Conservation (phyloP, 2,113 vertebrate genomes). For the Microtus pennsylvanicus region DNA sequence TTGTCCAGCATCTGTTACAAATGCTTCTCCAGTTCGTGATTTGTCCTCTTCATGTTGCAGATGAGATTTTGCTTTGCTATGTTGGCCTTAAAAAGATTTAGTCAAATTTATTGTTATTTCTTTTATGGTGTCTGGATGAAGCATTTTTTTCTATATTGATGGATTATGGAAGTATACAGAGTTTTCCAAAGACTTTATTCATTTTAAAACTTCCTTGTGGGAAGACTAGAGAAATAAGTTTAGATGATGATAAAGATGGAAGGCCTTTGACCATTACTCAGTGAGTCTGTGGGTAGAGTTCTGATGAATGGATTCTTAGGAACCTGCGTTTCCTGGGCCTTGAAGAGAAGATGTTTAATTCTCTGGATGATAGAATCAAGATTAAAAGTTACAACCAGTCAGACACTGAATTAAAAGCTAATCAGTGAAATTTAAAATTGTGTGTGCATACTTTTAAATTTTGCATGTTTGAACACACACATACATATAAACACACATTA, state of each 20-base stretch:
- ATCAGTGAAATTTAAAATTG: slow-evolving; percentile 14
- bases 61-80: slow-evolving; percentile 53
- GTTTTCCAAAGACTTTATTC: slow-evolving; percentile 4
- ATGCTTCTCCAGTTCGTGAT: slow-evolving; percentile 50
- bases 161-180: slow-evolving; percentile 22
- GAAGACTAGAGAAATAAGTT: slow-evolving; percentile 23
- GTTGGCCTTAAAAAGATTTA: background rate
- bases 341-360: slow-evolving; percentile 39
- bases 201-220: slow-evolving; percentile 26
- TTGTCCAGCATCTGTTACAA: slow-evolving; percentile 38
- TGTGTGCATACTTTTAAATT: background rate
- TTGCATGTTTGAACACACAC: background rate
- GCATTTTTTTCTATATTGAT: background rate
- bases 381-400: background rate
- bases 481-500: background rate
- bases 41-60: slow-evolving; percentile 34
- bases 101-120: slow-evolving; percentile 27
- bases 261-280: background rate
- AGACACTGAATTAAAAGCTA: slow-evolving; percentile 47
- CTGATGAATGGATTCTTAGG: background rate
- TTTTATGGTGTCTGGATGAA: slow-evolving; percentile 46
- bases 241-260: background rate
- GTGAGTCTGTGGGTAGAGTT: background rate
- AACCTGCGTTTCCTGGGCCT: background rate
- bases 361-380: slow-evolving; percentile 36